Evolutionary conservation across 2,888 invertebrate genomes (phyloP).

Genomic region (Scaptomyza flava): DNA sequence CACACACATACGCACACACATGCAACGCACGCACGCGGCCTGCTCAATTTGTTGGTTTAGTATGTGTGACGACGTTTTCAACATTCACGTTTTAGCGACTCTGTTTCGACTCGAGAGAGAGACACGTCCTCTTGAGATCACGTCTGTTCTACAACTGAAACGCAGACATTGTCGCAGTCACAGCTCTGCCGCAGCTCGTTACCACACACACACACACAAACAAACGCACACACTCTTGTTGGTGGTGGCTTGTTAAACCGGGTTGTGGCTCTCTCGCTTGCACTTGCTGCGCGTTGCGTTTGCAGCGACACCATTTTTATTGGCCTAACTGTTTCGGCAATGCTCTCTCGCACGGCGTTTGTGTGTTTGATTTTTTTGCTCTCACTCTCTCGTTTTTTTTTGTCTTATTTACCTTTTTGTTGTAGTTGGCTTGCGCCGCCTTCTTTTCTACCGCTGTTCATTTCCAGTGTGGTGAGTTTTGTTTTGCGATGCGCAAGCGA

Average conservation of each 20-base stretch:
- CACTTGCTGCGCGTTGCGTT: slow-evolving; percentile 15
- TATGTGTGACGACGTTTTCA: slow-evolving; percentile 25
- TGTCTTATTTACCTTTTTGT: slow-evolving; percentile 56
- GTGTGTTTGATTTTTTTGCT: slow-evolving; percentile 26
- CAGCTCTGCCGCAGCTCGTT: slow-evolving; percentile 44
- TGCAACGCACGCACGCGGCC: slow-evolving; percentile 51
- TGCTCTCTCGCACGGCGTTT: slow-evolving; percentile 50
- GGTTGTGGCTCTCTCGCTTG: slow-evolving; percentile 47
- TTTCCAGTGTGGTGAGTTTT: slow-evolving; percentile 77
- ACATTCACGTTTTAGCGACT: slow-evolving; percentile 34
- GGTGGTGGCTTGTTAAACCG: slow-evolving; percentile 63
- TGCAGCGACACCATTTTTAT: slow-evolving; percentile 79
- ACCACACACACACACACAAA: slow-evolving; percentile 51
- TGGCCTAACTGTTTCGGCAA: slow-evolving; percentile 61
- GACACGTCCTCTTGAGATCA: slow-evolving; percentile 84
- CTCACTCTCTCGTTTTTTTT: slow-evolving; percentile 5
- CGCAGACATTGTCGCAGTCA: slow-evolving; percentile 41
- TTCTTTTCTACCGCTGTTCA: slow-evolving; percentile 65
- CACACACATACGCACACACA: slow-evolving; percentile 18
- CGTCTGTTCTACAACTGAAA: slow-evolving; percentile 84
- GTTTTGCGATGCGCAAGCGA: slow-evolving; percentile 31
- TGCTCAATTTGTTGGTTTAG: slow-evolving; percentile 36
- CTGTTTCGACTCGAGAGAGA: slow-evolving; percentile 54
- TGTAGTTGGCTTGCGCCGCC: slow-evolving; percentile 70
- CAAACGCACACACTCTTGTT: slow-evolving; percentile 23